Evolutionary conservation across 2,888 invertebrate genomes (phyloP).

Genomic region (Troilus luridus): DNA sequence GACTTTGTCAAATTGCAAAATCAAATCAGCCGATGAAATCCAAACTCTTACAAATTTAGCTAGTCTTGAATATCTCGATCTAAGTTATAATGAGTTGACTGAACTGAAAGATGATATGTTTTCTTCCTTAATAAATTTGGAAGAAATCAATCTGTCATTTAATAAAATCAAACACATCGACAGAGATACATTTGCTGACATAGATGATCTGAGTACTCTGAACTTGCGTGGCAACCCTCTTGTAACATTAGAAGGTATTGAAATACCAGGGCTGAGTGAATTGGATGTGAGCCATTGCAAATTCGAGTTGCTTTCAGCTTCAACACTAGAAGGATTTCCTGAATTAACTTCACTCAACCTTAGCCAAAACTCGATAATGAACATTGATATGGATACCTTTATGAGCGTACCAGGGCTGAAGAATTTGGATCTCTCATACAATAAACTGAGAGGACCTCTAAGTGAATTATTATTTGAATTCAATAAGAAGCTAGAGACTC

Average conservation of each 20-base stretch:
- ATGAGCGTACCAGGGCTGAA: constrained; percentile 77
- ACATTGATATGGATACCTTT: constrained; percentile 80
- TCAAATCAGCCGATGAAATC: constrained; percentile 70
- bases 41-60: constrained; percentile 77
- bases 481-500: constrained; percentile 77
- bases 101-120: constrained; percentile 76
- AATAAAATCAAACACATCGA: constrained; percentile 78
- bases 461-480: constrained; percentile 79
- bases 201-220: constrained; percentile 77
- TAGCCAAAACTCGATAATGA: constrained; percentile 78
- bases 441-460: constrained; percentile 76
- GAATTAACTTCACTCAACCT: constrained; percentile 78
- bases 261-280: constrained; percentile 76
- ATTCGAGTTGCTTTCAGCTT: constrained; percentile 76
- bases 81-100: constrained; percentile 78
- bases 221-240: constrained; percentile 73
- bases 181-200: constrained; percentile 77
- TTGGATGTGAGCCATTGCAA: constrained; percentile 80
- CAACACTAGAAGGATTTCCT: constrained; percentile 76
- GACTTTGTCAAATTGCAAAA: constrained; percentile 77
- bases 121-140: constrained; percentile 70
- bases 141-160: constrained; percentile 81
- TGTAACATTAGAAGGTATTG: constrained; percentile 75
- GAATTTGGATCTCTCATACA: constrained; percentile 81
- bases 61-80: constrained; percentile 77